phyloP scores from a whole-genome alignment of 2,113 vertebrate genomes.

The Pimephales promelas region DNA sequence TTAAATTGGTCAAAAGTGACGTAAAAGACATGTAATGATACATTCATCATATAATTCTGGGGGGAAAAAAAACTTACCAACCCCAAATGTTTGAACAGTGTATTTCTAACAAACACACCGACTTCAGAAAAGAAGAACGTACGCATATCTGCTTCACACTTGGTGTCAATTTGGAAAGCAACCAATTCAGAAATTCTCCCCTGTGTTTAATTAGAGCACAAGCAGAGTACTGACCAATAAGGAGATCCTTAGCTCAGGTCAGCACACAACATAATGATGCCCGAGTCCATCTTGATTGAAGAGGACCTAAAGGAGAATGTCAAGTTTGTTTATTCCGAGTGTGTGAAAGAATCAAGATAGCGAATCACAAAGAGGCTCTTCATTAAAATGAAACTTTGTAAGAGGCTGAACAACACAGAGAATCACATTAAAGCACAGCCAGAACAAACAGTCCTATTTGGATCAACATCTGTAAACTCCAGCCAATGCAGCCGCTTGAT shows the following conservation, averaged over 20 bases:
- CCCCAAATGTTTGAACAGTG: not conserved
- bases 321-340: conserved; percentile 24
- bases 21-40: too few species aligned
- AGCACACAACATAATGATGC: conserved; percentile 45
- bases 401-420: conserved; percentile 22
- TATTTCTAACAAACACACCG: not conserved
- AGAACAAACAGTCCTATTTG: conserved; percentile 20
- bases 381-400: conserved; percentile 25
- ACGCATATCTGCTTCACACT: not conserved
- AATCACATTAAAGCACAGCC: conserved; percentile 32
- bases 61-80: not conserved
- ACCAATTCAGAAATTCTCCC: conserved; percentile 21
- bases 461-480: conserved; percentile 46
- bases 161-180: not conserved
- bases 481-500: conserved; percentile 64
- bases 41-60: too few species aligned
- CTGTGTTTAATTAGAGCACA: conserved; percentile 38
- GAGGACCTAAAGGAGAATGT: conserved; percentile 43
- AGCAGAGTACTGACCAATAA: conserved; percentile 22
- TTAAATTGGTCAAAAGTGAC: too few species aligned
- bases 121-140: not conserved
- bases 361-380: conserved; percentile 20
- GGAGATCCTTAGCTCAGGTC: conserved; percentile 30
- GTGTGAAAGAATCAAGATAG: not conserved
- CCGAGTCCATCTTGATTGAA: conserved; percentile 8